Evolutionary conservation across 2,113 vertebrate species (phyloP), one percentile per base, ranked within the genome.

Genomic region (Mesembrinibis cayennensis): DNA sequence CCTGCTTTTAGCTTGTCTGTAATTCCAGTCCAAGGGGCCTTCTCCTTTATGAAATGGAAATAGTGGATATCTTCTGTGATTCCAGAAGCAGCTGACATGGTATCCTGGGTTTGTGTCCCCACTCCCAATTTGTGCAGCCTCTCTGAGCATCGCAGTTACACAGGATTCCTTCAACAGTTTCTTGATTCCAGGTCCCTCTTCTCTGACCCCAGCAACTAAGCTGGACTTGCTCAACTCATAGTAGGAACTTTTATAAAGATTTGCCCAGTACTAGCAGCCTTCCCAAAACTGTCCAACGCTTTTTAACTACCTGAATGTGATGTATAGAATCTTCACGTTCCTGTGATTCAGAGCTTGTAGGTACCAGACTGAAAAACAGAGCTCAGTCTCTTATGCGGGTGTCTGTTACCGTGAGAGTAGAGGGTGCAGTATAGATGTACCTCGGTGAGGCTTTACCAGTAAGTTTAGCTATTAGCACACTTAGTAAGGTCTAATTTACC

Each of bases 381-480:
- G 0, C 30, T 27, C 27, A 2, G 21, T 80, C 42, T 72, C 47
- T 58, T 30, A 3, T 1, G 7, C 83, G 53, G 29, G 2, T 52
- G n/a, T 89, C 58, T 23, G 69, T 23, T 69, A n/a, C 3, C 0
- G 0, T n/a, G 38, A 74, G 38, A 73, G 49, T 2, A 52, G 36
- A 66, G 82, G 16, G 5, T 90, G 45, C 44, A 34, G 8, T 12
- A 34, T 16, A 66, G 55, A 18, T 52, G 36, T 4, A 34, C 30
- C 50, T 84, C 0, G 0, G 6, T 1, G 15, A 62, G 38, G 27
- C 32, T 63, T 49, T 13, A 26, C n/a, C 36, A 3, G 5, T 58
- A 58, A 63, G 29, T 23, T 88, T 62, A 76, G 72, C 69, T 30
- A 49, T 62, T 53, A 26, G 13, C 42, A 88, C 9, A 11, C 47